A percentile compares a stretch with the other conserved stretches of the same genome.
Evolutionary conservation across 2,888 invertebrate species (phyloP).

Genomic region (Caenorhabditis imperialis): DNA sequence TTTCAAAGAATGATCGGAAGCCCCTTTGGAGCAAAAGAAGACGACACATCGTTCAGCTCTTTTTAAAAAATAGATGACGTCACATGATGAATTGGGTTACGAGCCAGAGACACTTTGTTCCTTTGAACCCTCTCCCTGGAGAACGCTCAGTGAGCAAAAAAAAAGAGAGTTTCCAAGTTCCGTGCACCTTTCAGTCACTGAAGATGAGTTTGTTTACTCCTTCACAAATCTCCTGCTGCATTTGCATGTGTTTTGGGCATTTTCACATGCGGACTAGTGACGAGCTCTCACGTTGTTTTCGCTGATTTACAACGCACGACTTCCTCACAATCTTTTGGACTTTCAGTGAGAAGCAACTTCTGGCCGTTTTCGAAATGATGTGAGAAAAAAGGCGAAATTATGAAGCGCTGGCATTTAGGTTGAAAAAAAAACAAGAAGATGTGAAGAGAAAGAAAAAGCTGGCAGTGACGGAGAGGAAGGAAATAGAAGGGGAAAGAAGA

Average conservation of each 20-base stretch:
- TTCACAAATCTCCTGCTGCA: neutral
- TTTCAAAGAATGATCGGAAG: neutral
- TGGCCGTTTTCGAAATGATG: no score
- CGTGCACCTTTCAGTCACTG: constrained; percentile 3
- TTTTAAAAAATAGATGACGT: constrained; percentile 34
- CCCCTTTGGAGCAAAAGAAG: no score
- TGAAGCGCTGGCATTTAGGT: no score
- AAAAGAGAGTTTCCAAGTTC: neutral
- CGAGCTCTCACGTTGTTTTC: no score
- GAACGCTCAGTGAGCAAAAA: no score
- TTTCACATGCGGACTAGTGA: no score
- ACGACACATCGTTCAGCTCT: neutral
- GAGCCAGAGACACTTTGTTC: no score
- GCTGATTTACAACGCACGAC: no score
- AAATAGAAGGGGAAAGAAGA: constrained; percentile 6
- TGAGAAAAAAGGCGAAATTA: no score
- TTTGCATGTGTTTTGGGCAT: neutral
- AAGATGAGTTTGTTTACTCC: neutral
- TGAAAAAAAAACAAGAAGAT: neutral
- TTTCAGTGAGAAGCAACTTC: no score
- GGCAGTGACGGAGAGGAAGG: constrained; percentile 11
- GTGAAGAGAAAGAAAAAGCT: neutral
- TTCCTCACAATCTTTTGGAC: no score
- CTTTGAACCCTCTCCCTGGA: no score
- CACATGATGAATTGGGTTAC: constrained; percentile 22